phyloP scores from a whole-genome alignment of 2,113 vertebrate species.

The Rana temporaria region DNA sequence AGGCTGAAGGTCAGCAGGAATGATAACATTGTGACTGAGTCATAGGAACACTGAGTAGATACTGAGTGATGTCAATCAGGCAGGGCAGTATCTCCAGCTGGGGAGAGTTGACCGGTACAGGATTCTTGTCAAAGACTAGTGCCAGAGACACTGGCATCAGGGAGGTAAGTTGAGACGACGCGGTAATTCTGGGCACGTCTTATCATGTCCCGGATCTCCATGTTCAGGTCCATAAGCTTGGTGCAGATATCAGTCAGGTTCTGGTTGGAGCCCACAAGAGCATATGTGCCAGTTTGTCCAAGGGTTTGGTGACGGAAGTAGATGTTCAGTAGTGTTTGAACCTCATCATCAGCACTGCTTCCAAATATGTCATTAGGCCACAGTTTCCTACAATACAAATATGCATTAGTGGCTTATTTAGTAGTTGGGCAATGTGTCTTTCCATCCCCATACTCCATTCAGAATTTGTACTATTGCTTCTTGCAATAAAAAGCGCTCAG shows the following conservation, averaged over 20 bases:
- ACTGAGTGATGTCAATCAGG: constrained; percentile 70
- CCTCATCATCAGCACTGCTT: constrained; percentile 88
- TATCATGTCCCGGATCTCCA: constrained; percentile 93
- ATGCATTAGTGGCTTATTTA: too few species aligned
- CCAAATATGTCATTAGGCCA: constrained; percentile 98
- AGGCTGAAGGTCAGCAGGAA: constrained; percentile 79
- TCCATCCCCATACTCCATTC: too few species aligned
- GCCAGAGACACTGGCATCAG: constrained; percentile 87
- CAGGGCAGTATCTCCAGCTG: constrained; percentile 82
- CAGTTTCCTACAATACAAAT: constrained; percentile 74
- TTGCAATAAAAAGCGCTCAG: too few species aligned
- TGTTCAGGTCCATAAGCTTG: constrained; percentile 91
- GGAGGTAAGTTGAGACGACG: constrained; percentile 87
- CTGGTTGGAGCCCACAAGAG: constrained; percentile 92
- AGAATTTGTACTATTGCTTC: too few species aligned
- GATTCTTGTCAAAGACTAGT: constrained; percentile 91
- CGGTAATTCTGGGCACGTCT: constrained; percentile 86
- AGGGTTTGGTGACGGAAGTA: constrained; percentile 96
- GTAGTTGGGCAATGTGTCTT: too few species aligned
- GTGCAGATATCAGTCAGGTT: constrained; percentile 90
- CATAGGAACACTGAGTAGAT: constrained; percentile 84
- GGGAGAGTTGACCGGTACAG: constrained; percentile 69
- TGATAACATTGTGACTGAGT: constrained; percentile 81
- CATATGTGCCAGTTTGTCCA: constrained; percentile 93
- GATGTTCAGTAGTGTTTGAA: constrained; percentile 94